Conservation (phyloP, 2,797 vertebrate species). For the Crenuchus spilurus region DNA sequence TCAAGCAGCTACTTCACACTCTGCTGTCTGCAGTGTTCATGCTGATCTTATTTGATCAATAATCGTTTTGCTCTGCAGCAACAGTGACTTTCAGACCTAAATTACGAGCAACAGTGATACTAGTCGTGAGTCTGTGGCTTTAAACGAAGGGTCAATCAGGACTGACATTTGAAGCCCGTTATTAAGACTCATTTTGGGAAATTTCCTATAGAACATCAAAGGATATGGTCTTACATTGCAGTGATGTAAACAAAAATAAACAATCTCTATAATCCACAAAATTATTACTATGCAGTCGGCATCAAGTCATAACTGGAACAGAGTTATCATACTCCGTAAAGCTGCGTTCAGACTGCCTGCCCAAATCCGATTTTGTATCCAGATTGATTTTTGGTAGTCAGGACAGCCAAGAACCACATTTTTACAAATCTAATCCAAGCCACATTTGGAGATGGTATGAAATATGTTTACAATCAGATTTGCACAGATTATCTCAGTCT, state of each 20-base stretch:
- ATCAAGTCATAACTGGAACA: slow-evolving; percentile 26
- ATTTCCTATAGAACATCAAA: background rate
- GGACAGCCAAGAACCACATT: too few species aligned
- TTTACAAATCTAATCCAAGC: too few species aligned
- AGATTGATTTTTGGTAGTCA: too few species aligned
- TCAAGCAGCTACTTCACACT: slow-evolving; percentile 31
- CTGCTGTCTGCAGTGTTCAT: background rate
- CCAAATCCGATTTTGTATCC: too few species aligned
- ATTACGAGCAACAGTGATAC: background rate
- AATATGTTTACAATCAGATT: too few species aligned
- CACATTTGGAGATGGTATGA: too few species aligned
- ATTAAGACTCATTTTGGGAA: slow-evolving; percentile 10
- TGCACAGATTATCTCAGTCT: too few species aligned
- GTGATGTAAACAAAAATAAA: slow-evolving; percentile 28
- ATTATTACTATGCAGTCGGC: background rate
- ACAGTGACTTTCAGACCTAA: background rate
- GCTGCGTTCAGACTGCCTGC: too few species aligned
- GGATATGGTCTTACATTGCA: background rate
- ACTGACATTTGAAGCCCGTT: slow-evolving; percentile 13
- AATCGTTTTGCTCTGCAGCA: background rate
- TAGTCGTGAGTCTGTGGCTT: slow-evolving; percentile 15
- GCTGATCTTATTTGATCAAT: background rate
- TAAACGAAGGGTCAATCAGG: background rate
- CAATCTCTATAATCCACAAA: slow-evolving; percentile 16
- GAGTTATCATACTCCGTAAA: slow-evolving; percentile 20